Evolutionary conservation across 2,797 vertebrate genomes (phyloP).

Genomic region (Falco novaeseelandiae): DNA sequence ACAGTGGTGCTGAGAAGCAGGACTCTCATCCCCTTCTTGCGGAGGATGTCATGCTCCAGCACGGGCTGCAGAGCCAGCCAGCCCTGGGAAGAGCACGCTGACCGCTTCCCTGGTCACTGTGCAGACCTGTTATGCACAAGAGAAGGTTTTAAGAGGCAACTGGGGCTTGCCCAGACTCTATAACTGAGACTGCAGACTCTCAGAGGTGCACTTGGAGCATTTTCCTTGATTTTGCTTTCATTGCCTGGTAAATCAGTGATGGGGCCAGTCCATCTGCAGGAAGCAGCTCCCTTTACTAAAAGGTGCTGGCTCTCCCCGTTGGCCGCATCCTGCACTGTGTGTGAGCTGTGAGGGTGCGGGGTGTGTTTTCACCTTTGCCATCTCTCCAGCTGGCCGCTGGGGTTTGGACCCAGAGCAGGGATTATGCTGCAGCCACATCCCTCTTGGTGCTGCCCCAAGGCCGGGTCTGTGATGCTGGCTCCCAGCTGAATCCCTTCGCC

Average conservation of each 20-base stretch:
- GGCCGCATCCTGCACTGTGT: background rate
- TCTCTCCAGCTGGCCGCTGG: background rate
- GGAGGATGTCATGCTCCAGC: fast-evolving
- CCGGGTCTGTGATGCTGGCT: fast-evolving
- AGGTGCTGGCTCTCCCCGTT: background rate
- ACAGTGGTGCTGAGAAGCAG: fast-evolving
- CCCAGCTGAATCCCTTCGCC: background rate
- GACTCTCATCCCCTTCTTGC: background rate
- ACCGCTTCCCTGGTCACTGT: background rate
- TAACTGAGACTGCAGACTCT: background rate
- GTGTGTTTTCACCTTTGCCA: background rate
- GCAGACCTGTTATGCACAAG: background rate
- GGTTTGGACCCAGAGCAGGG: fast-evolving
- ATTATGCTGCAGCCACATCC: background rate
- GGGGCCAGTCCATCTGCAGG: fast-evolving
- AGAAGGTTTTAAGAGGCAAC: background rate
- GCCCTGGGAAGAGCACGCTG: fast-evolving
- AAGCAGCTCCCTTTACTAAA: background rate
- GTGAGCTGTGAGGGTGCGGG: background rate
- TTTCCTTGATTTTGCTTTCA: conserved; percentile 24
- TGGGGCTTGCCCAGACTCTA: background rate
- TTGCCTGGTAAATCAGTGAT: background rate
- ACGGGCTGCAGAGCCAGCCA: background rate
- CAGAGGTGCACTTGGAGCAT: background rate
- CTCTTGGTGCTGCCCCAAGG: background rate